Evolutionary conservation across 2,888 invertebrate genomes (phyloP).

Genomic region (Adineta ricciae): DNA sequence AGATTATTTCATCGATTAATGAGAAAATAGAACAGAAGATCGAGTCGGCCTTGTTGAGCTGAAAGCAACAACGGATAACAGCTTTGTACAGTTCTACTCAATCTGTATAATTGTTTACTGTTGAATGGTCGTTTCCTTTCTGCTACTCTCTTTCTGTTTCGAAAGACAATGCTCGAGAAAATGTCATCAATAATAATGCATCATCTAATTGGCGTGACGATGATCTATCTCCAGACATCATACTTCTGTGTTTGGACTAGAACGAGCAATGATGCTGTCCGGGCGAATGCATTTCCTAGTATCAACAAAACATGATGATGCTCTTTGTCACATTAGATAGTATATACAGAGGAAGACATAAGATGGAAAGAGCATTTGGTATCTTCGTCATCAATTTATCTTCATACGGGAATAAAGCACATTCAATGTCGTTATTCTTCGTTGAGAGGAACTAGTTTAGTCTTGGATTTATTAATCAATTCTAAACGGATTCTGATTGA

Average conservation of each 20-base stretch:
- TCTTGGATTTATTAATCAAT: no score
- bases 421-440: neutral
- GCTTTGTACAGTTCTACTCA: neutral
- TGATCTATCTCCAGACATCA: neutral
- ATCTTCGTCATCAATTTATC: neutral
- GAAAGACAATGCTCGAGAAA: neutral
- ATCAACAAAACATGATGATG: neutral
- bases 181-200: neutral
- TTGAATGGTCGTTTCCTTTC: neutral
- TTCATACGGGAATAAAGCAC: neutral
- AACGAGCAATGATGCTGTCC: neutral
- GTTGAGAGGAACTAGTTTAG: no score
- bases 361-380: neutral
- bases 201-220: neutral
- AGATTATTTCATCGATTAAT: neutral
- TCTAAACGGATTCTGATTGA: neutral
- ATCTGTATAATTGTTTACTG: neutral
- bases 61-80: neutral
- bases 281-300: neutral
- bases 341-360: neutral
- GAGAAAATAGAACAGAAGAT: neutral
- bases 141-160: neutral
- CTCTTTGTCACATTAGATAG: neutral
- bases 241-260: neutral
- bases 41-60: neutral